Conservation (phyloP, 37 sponge, comb jelly and placozoan genomes). For the Axinella damicornis region DNA sequence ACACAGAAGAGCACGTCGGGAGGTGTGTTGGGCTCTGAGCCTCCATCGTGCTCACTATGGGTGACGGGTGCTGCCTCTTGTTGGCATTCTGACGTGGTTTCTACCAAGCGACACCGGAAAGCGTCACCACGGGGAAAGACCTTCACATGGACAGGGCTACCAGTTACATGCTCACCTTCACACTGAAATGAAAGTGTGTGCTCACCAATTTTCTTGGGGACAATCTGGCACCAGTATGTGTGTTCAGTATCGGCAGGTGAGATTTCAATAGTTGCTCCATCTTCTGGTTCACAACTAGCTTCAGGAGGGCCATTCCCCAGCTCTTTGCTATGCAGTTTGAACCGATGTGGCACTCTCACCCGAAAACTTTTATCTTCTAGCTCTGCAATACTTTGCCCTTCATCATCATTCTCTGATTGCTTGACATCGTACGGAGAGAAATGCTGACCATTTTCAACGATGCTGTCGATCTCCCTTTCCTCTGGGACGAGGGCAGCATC, state of each 20-base stretch:
- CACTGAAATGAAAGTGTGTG: not conserved
- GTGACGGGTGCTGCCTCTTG: slow-evolving; percentile 5
- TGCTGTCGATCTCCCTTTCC: too few species aligned
- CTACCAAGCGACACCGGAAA: slow-evolving; percentile 59
- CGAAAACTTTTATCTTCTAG: slow-evolving; percentile 43
- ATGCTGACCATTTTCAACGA: too few species aligned
- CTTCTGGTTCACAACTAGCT: slow-evolving; percentile 24
- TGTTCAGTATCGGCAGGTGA: not conserved
- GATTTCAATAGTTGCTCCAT: slow-evolving; percentile 38
- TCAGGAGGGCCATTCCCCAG: slow-evolving; percentile 36
- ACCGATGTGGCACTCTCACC: slow-evolving; percentile 55
- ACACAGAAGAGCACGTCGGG: not conserved
- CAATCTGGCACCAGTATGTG: slow-evolving; percentile 9
- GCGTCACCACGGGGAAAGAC: slow-evolving; percentile 67
- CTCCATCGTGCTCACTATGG: not conserved
- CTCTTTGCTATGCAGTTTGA: slow-evolving; percentile 66
- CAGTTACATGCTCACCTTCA: slow-evolving; percentile 9
- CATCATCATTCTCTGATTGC: too few species aligned
- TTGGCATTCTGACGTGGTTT: slow-evolving; percentile 13
- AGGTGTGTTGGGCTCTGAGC: too few species aligned
- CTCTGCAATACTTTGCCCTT: slow-evolving; percentile 38
- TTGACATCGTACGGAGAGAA: too few species aligned
- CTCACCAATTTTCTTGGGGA: slow-evolving; percentile 16
- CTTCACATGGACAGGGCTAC: slow-evolving; percentile 72
- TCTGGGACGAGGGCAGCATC: too few species aligned